Evolutionary conservation across 1,140 invertebrate species (phyloP), one percentile per base, ranked within the genome.

Genomic region (Plectus sambesii): DNA sequence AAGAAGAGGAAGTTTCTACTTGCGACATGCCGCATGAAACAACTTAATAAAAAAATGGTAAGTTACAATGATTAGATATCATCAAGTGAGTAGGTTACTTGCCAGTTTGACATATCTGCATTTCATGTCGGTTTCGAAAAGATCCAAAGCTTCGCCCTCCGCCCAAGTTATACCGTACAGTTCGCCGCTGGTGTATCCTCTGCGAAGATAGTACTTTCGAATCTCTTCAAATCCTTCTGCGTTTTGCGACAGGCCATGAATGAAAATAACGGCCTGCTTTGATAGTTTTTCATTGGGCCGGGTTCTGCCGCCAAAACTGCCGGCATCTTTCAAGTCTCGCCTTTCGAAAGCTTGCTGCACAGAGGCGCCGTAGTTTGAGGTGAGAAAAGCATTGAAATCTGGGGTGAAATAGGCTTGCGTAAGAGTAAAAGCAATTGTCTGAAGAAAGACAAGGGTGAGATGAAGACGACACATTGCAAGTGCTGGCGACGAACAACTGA

Each of bases 101-200:
- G n/a, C 53, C 39, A 41, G 30, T 38, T 56, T 37, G 20, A 42
- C 51, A 37, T 49, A 43, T 36, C 38, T 30, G 23, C 54, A 56
- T 3, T 52, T 9, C 15, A 48, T 47, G 15, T 48, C 12, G 12
- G n/a, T 19, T 33, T 19, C 35, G 29, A 12, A n/a, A 8, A 40
- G 49, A 27, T 39, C 25, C 35, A 33, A 26, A 17, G 26, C 6
- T 8, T 36, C 36, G 9, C 54, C 54, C 39, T 22, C 25, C n/a
- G 37, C 53, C 27, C 49, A 56, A 37, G 36, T 56, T 8, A 27
- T 56, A 19, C 37, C 54, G 27, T 48, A 56, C 12, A 56, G 17
- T 9, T 57, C 37, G 5, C 33, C 5, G 30, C 26, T 25, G 24
- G 22, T 44, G 35, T 55, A 56, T 12, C 44, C 51, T 27, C 42